A percentile compares a stretch with the other conserved stretches of the same genome.
phyloP scores from a whole-genome alignment of 2,113 vertebrate genomes.

The Otis tarda region DNA sequence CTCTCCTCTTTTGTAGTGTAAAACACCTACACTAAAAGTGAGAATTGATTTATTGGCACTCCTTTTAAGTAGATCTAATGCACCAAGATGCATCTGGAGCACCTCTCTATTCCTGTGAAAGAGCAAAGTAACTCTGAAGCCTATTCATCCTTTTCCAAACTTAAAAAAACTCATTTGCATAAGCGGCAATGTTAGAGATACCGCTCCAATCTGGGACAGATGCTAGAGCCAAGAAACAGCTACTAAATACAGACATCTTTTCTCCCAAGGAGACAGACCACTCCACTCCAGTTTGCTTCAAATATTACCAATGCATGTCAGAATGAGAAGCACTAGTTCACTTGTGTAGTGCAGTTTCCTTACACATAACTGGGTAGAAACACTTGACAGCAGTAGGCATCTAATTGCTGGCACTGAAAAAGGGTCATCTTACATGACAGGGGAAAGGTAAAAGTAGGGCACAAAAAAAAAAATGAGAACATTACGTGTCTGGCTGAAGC shows the following conservation, averaged over 20 bases:
- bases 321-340: not conserved
- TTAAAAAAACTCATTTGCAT: not conserved
- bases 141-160: not conserved
- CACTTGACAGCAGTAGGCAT: not conserved
- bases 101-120: not conserved
- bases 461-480: conserved; percentile 4
- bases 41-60: conserved; percentile 54
- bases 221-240: not conserved
- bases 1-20: not conserved
- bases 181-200: not conserved
- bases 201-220: not conserved
- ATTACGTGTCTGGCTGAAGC: not conserved
- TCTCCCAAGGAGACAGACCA: not conserved
- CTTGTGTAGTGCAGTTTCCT: not conserved
- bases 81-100: not conserved
- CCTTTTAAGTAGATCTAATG: conserved; percentile 21
- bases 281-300: not conserved
- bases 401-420: not conserved
- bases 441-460: not conserved
- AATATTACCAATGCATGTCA: not conserved
- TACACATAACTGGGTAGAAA: not conserved
- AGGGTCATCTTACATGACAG: not conserved
- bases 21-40: conserved; percentile 12
- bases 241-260: not conserved
- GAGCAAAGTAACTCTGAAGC: not conserved